Evolutionary conservation across 2,797 vertebrate species (phyloP), one percentile per base, ranked within the genome.

Genomic region (Parauchenoglanis punctatus): DNA sequence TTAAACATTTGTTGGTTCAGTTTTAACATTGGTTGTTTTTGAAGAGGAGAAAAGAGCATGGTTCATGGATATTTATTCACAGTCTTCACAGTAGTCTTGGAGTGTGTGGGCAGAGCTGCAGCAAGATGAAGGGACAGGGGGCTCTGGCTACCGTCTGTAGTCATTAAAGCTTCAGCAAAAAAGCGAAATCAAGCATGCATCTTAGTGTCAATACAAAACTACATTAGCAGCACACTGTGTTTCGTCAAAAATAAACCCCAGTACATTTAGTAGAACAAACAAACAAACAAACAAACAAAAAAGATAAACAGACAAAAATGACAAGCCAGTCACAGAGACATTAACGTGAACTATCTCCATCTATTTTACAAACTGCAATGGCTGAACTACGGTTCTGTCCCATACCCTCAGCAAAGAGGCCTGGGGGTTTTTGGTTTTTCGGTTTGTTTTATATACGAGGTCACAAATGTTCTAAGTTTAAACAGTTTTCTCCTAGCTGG

Each of bases 151-250:
- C 96, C 96, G 95, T 96, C 95, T 95, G 95, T 96, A 95, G 97
- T 96, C 96, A 96, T 97, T 97, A 97, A 96, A 97, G 94, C 96
- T 97, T 97, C 96, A 95, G 96, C 94, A 92, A 92, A 95, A 94
- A 96, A 96, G 95, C 93, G 94, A 94, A 92, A 96, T 94, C 95
- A 94, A 96, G 96, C 97, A 96, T 97, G 96, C 96, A 96, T 96
- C 96, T 96, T 94, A 95, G 94, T 96, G 95, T 95, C 91, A 88
- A 94, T 95, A 95, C 93, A 96, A 96, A 96, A 94, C 96, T 96
- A 97, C 91, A 88, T 94, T 97, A 98, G 97, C 97, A 98, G 97
- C 97, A 97, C 95, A 97, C 96, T 96, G 96, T 97, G 97, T 96
- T 89, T 97, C 97, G 96, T 96, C 95, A 93, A 96, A 95, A 96